phyloP scores from a whole-genome alignment of 2,797 vertebrate genomes.

The Lateolabrax maculatus region DNA sequence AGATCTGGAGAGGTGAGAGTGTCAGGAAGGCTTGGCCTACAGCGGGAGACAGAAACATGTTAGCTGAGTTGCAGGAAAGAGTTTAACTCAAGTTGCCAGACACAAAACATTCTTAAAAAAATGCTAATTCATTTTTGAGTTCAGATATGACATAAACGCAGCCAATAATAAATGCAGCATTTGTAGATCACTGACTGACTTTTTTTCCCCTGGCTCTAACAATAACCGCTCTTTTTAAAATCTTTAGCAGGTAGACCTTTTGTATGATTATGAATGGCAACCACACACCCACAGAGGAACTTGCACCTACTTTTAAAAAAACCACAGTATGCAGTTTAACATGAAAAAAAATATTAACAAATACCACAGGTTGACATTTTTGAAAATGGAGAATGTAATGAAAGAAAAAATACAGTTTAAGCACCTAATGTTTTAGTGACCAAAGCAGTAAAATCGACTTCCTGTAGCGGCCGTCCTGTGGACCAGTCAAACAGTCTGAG shows the following conservation, averaged over 20 bases:
- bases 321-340: neutral
- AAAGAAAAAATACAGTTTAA: neutral
- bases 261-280: neutral
- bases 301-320: neutral
- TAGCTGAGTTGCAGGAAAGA: neutral
- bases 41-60: conserved; percentile 21
- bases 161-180: neutral
- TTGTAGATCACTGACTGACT: neutral
- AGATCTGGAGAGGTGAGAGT: conserved; percentile 86
- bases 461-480: conserved; percentile 84
- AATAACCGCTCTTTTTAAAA: neutral
- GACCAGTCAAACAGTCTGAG: conserved; percentile 87
- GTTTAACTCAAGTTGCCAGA: neutral
- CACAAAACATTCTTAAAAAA: neutral
- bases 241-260: neutral
- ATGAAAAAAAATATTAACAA: neutral
- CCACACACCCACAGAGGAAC: neutral
- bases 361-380: neutral
- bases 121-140: neutral
- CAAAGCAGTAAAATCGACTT: conserved; percentile 83
- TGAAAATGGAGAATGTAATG: too few relatives aligned
- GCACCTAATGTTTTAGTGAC: conserved; percentile 84
- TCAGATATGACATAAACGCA: neutral
- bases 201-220: neutral
- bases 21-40: conserved; percentile 82